phyloP scores from a whole-genome alignment of 37 sponge, comb jelly and placozoan genomes.

The Eunapius fragilis region DNA sequence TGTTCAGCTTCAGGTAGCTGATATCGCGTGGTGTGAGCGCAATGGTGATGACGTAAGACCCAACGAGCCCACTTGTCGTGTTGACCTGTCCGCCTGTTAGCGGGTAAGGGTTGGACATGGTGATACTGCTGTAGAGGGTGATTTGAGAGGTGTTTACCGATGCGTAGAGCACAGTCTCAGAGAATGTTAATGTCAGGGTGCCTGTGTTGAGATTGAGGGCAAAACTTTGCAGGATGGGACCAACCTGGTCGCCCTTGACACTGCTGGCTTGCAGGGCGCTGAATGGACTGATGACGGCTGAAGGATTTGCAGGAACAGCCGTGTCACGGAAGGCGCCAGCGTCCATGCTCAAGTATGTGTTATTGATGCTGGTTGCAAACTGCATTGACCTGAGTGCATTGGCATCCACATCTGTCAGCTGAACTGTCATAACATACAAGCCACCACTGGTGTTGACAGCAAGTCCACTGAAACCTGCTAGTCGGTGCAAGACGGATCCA shows the following conservation, averaged over 20 bases:
- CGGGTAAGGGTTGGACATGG: constrained; percentile 15
- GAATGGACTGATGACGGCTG: neutral
- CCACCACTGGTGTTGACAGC: constrained; percentile 4
- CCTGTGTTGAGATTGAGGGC: constrained; percentile 63
- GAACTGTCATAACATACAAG: constrained; percentile 12
- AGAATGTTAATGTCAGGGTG: constrained; percentile 58
- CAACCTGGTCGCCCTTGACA: constrained; percentile 51
- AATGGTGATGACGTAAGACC: constrained; percentile 58
- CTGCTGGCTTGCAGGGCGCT: constrained; percentile 39
- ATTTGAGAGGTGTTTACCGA: constrained; percentile 42
- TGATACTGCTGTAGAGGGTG: constrained; percentile 22
- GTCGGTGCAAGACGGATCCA: neutral
- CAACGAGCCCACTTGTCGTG: constrained; percentile 11
- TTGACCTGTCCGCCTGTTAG: constrained; percentile 43
- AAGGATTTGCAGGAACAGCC: constrained; percentile 29
- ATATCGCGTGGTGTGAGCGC: constrained; percentile 44
- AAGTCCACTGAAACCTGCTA: neutral
- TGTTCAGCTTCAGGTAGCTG: constrained; percentile 58
- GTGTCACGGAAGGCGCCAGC: constrained; percentile 35
- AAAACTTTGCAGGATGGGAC: constrained; percentile 63
- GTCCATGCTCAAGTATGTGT: constrained; percentile 5
- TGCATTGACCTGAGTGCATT: constrained; percentile 22
- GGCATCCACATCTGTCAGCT: constrained; percentile 17
- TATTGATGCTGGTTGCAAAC: constrained; percentile 11
- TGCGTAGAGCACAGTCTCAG: constrained; percentile 56